These are phyloP conservation scores for Notamacropus eugenii DNA, from an alignment of 2,797 vertebrate species.

Conservation along the genomic window DNA sequence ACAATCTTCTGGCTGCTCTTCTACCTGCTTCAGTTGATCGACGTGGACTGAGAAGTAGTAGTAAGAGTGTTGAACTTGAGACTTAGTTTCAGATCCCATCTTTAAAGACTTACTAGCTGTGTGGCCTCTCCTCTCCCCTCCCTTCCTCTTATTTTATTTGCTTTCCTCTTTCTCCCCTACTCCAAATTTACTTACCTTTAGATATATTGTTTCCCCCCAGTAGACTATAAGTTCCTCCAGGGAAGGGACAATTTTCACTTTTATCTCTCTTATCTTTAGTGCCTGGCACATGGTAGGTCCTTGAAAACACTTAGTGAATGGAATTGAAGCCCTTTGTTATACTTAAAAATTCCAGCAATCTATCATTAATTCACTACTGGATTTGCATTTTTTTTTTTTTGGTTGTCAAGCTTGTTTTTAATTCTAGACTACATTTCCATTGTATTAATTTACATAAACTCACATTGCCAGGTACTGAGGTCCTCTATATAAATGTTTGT, in stretches of 20 bases:
- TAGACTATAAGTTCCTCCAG: background rate
- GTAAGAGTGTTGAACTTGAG: background rate
- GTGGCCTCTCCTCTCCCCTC: background rate
- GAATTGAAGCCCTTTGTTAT: background rate
- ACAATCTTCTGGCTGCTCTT: background rate
- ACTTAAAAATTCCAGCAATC: background rate
- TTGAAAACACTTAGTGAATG: background rate
- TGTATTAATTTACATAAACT: background rate
- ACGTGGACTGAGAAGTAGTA: background rate
- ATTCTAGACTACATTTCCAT: background rate
- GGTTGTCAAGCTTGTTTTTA: background rate
- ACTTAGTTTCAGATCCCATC: background rate
- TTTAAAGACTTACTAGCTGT: background rate
- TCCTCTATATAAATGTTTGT: background rate
- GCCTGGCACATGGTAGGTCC: background rate
- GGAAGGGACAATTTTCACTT: background rate
- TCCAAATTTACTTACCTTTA: background rate
- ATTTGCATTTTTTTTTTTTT: background rate
- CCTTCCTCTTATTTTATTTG: background rate
- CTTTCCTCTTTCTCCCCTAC: background rate
- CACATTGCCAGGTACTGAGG: background rate
- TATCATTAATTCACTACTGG: background rate
- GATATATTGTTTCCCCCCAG: background rate
- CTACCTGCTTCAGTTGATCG: background rate
- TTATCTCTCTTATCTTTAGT: background rate